Evolutionary conservation across 2,888 invertebrate genomes (phyloP), one percentile per base, ranked within the genome.

Genomic region (Cerastis rubricosa): DNA sequence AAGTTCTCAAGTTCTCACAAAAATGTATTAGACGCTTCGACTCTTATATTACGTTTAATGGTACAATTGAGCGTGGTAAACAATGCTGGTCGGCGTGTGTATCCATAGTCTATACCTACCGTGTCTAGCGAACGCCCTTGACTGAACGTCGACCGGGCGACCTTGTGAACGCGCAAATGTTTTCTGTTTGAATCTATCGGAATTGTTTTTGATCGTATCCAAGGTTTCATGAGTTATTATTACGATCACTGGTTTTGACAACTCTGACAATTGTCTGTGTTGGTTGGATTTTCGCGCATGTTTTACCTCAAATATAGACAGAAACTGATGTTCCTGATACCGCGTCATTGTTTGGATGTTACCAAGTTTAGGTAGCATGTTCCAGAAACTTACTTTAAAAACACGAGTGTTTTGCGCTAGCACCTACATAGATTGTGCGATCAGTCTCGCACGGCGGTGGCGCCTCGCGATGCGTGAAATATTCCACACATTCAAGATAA

Each of bases 41-140:
- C 74, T 82, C 79, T 51, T 74, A 59, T 78, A 75, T 76, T 80
- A 67, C 59, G 54, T 81, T 74, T 77, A 84, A 78, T 85, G 63
- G 74, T 77, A 78, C 77, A 81, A 80, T 87, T 87, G 82, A 84
- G 85, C 81, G 67, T 88, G 85, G 92, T 90, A 92, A 93, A 94
- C 91, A 92, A 91, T 91, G 87, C 88, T 89, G 90, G 75, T 88
- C 87, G 71, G 90, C 81, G 89, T 89, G 68, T 83, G 89, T 88
- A 85, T 83, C 78, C 74, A 90, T 91, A 88, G 88, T 89, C 86
- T 84, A 85, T 91, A 92, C 91, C 90, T 92, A 92, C 89, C 86
- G 90, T 90, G 94, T 95, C 93, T 95, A 94, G 94, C 91, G 94
- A 94, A 93, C 93, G 96, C 95, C 96, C 96, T 96, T 96, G 96